A percentile compares a stretch with the other conserved stretches of the same genome.
These are phyloP conservation scores for Drosophila emarginata DNA, from an alignment of 2,888 invertebrate genomes.

Conservation along the genomic window DNA sequence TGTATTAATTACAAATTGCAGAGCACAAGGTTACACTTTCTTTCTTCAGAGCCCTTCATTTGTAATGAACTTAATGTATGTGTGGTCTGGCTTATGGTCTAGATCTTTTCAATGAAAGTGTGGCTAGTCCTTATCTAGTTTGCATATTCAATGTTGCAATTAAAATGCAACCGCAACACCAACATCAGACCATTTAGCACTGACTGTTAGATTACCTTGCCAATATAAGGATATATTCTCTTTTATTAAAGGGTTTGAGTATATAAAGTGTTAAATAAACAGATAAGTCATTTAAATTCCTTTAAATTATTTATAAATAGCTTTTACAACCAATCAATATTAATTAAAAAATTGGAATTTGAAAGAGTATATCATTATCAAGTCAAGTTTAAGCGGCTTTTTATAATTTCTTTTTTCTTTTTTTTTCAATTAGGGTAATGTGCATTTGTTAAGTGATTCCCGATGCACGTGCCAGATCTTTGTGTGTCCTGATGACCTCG, in stretches of 20 bases:
- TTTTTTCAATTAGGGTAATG: conserved; percentile 55
- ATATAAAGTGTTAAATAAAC: too few species aligned
- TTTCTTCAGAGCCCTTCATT: not conserved
- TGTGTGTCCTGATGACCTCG: not conserved
- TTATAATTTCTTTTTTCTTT: conserved; percentile 3
- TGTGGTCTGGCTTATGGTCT: not conserved
- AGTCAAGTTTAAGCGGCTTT: not conserved
- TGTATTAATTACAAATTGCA: conserved; percentile 29
- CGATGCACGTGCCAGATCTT: conserved; percentile 32
- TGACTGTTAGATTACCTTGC: not conserved
- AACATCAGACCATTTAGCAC: conserved; percentile 26
- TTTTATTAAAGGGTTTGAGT: not conserved
- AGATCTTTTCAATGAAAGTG: conserved; percentile 27
- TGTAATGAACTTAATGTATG: not conserved
- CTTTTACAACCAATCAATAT: too few species aligned
- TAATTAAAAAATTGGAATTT: too few species aligned
- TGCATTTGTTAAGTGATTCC: conserved; percentile 33
- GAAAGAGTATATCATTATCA: not conserved
- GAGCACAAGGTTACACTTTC: too few species aligned
- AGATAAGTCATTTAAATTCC: too few species aligned
- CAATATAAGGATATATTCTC: not conserved
- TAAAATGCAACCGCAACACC: conserved; percentile 36
- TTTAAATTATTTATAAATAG: too few species aligned
- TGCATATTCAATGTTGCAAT: conserved; percentile 39
- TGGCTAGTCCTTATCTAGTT: not conserved